Conservation (phyloP, 2,888 invertebrate species). For the Boloria selene region DNA sequence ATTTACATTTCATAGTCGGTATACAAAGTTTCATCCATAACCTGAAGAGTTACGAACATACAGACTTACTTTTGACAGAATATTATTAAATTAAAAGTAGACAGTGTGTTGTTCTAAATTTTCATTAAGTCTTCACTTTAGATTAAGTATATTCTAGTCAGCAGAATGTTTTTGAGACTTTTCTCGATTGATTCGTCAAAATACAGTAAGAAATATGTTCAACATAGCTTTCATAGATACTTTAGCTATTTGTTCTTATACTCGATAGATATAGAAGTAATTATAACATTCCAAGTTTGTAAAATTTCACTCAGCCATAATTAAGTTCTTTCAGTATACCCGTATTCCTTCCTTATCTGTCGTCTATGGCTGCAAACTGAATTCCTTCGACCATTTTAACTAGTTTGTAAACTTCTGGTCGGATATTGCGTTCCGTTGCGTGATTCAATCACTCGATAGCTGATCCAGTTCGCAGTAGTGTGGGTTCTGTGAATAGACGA, state of each 20-base stretch:
- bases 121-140: no score
- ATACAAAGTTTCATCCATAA: no score
- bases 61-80: no score
- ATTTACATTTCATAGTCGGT: no score
- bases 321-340: constrained; percentile 24
- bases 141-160: no score
- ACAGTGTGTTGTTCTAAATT: no score
- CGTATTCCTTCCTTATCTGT: constrained; percentile 34
- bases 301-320: constrained; percentile 23
- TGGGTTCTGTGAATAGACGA: constrained; percentile 55
- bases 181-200: no score
- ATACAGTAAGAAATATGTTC: background rate
- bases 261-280: constrained; percentile 1
- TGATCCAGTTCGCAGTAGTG: constrained; percentile 54
- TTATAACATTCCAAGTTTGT: constrained; percentile 21
- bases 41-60: no score
- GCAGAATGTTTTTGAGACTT: no score
- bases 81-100: no score
- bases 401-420: constrained; percentile 47
- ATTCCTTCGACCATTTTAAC: constrained; percentile 41
- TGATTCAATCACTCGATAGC: constrained; percentile 64
- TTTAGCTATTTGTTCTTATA: constrained; percentile 3
- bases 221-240: background rate
- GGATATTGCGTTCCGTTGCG: constrained; percentile 57
- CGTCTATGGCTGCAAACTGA: constrained; percentile 33